Evolutionary conservation across 2,113 vertebrate genomes (phyloP).

Genomic region (Lycocorax pyrrhopterus): DNA sequence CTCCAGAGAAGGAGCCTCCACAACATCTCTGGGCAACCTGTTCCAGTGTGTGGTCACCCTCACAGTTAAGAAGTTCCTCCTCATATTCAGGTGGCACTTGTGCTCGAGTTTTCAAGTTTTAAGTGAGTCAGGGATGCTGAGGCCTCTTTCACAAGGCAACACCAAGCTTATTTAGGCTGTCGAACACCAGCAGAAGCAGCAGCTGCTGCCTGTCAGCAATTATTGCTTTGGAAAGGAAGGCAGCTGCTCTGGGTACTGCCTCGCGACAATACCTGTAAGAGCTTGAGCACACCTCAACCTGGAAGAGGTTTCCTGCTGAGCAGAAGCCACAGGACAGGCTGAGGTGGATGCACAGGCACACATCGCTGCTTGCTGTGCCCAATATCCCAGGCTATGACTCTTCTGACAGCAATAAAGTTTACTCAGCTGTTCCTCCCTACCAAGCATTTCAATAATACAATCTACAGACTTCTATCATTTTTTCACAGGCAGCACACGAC

Average conservation of each 20-base stretch:
- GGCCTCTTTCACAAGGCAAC: background rate
- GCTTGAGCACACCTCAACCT: background rate
- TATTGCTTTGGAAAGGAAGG: background rate
- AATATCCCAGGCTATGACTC: background rate
- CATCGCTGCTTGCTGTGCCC: background rate
- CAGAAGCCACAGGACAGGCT: background rate
- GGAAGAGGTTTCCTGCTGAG: background rate
- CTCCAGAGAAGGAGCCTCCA: background rate
- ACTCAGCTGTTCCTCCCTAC: background rate
- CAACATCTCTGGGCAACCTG: background rate
- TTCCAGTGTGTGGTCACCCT: no score
- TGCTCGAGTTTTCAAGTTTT: background rate
- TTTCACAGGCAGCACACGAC: conserved; percentile 1
- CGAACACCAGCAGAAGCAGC: background rate
- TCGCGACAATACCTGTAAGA: background rate
- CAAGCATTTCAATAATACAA: background rate
- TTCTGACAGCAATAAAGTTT: conserved; percentile 7
- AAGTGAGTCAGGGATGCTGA: background rate
- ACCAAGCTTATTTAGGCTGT: background rate
- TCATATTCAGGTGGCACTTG: background rate
- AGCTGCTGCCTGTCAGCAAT: conserved; percentile 2
- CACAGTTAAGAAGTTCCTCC: background rate
- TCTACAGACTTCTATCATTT: background rate
- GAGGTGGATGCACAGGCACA: background rate
- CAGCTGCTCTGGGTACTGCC: background rate